Conservation (phyloP, 1,140 invertebrate species). For the Babylonia areolata region DNA sequence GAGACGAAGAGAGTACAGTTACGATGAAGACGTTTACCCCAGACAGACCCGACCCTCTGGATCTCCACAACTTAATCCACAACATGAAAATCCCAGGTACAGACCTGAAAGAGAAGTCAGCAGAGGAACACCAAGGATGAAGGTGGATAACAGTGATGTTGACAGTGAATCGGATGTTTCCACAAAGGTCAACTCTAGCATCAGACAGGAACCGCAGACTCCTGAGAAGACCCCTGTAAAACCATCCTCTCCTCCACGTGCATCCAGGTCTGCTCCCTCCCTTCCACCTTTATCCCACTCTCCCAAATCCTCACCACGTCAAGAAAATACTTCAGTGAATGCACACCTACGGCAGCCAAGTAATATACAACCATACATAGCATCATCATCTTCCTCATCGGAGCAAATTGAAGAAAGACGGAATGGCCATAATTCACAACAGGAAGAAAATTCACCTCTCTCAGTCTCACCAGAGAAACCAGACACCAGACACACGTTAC, state of each 20-base stretch:
- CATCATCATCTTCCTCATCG: slow-evolving; percentile 51
- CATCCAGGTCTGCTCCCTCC: slow-evolving; percentile 41
- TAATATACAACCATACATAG: slow-evolving; percentile 44
- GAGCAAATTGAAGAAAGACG: slow-evolving; percentile 42
- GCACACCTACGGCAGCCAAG: neutral
- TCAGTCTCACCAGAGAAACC: neutral
- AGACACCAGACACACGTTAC: slow-evolving; percentile 36
- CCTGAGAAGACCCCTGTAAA: slow-evolving; percentile 9
- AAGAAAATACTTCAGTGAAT: slow-evolving; percentile 39
- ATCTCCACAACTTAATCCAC: slow-evolving; percentile 47
- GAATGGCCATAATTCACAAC: slow-evolving; percentile 14
- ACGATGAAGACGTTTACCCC: neutral
- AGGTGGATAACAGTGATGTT: slow-evolving; percentile 33
- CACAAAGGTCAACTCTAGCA: neutral
- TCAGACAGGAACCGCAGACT: slow-evolving; percentile 16
- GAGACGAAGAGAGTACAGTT: neutral
- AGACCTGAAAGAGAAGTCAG: slow-evolving; percentile 48
- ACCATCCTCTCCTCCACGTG: slow-evolving; percentile 43
- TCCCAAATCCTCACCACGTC: slow-evolving; percentile 19
- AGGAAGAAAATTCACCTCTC: slow-evolving; percentile 33
- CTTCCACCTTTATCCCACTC: slow-evolving; percentile 46
- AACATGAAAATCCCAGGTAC: slow-evolving; percentile 51
- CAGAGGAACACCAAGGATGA: slow-evolving; percentile 50
- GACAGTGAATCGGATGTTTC: slow-evolving; percentile 36
- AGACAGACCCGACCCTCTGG: slow-evolving; percentile 36